phyloP scores from a whole-genome alignment of 1,140 invertebrate genomes.

The Phocides pigmalion region DNA sequence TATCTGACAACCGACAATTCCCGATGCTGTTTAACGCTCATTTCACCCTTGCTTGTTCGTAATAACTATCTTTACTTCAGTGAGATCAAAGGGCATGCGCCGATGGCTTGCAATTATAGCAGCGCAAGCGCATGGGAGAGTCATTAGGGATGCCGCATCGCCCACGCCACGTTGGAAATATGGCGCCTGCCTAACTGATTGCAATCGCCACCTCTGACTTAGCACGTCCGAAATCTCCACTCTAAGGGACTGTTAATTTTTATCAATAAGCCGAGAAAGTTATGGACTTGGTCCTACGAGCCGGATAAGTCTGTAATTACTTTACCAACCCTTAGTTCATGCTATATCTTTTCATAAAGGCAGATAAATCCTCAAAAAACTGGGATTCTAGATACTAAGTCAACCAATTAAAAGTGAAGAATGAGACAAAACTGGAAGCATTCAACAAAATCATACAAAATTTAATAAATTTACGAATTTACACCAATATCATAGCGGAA shows the following conservation, averaged over 20 bases:
- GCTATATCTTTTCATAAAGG: too few species aligned
- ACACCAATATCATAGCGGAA: too few species aligned
- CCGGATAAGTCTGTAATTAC: not conserved
- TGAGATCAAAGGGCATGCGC: constrained; percentile 73
- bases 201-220: constrained; percentile 70
- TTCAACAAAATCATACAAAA: too few species aligned
- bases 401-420: too few species aligned
- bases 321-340: too few species aligned
- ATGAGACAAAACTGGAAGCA: too few species aligned
- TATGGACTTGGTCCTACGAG: not conserved
- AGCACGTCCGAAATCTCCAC: constrained; percentile 53
- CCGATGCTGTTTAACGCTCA: constrained; percentile 66
- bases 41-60: constrained; percentile 67
- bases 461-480: too few species aligned
- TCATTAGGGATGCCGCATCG: constrained; percentile 63
- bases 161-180: constrained; percentile 60
- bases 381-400: too few species aligned
- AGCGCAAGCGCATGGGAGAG: constrained; percentile 66
- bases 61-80: constrained; percentile 76
- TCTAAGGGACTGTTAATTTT: not conserved
- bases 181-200: constrained; percentile 69
- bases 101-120: constrained; percentile 72
- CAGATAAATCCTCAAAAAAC: too few species aligned
- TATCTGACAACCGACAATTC: constrained; percentile 63
- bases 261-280: not conserved